These are phyloP conservation scores for Agelas oroides DNA, from an alignment of 37 sponge, comb jelly and placozoan species.

Conservation along the genomic window DNA sequence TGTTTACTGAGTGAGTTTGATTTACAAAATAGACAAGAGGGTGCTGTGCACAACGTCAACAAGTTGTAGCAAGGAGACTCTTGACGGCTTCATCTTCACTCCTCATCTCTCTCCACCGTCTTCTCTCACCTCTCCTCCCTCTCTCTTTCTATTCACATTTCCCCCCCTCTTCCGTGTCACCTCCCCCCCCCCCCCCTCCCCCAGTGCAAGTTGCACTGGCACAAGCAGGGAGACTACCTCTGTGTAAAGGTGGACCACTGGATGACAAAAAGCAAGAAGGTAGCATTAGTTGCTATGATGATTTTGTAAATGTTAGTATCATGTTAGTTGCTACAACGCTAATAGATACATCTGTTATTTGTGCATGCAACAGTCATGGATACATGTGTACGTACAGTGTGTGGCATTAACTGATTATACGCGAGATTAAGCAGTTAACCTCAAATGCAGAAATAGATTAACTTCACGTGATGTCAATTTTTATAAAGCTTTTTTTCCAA, in stretches of 20 bases:
- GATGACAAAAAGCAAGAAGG: constrained; percentile 92
- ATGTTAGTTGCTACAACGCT: no score
- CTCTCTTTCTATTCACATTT: neutral
- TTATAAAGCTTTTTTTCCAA: no score
- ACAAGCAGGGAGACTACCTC: constrained; percentile 90
- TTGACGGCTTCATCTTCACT: neutral
- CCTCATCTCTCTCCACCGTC: neutral
- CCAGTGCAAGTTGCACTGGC: constrained; percentile 94
- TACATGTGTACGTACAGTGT: no score
- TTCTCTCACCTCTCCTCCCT: neutral
- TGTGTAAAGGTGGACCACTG: constrained; percentile 87
- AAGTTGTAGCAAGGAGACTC: no score
- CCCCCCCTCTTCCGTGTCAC: neutral
- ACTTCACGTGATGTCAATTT: no score
- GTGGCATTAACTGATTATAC: no score
- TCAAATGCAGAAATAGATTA: no score
- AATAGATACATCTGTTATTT: neutral
- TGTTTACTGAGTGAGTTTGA: no score
- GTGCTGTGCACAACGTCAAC: no score
- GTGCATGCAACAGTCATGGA: neutral
- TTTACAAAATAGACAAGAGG: no score
- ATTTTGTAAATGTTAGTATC: neutral
- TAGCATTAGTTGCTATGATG: constrained; percentile 23
- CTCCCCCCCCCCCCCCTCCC: neutral
- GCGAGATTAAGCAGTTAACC: no score